phyloP scores from a whole-genome alignment of 2,113 vertebrate genomes.

The Mesoclemmys tuberculata region DNA sequence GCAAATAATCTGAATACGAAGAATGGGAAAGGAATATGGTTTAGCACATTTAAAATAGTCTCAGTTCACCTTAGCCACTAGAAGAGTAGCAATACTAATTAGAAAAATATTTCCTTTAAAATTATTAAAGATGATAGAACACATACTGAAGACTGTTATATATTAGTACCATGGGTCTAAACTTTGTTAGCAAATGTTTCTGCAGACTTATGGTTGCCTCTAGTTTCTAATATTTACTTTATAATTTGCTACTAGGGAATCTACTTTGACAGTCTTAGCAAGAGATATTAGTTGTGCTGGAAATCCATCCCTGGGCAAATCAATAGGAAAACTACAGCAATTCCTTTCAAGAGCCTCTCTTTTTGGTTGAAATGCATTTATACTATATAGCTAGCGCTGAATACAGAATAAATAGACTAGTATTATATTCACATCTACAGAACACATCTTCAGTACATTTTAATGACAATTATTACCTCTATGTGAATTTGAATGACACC shows the following conservation, averaged over 20 bases:
- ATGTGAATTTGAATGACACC: background rate
- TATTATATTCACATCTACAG: background rate
- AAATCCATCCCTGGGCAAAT: background rate
- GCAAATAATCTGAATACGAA: background rate
- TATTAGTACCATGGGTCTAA: slow-evolving; percentile 14
- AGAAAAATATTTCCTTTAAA: slow-evolving; percentile 36
- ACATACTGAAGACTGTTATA: background rate
- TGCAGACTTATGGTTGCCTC: slow-evolving; percentile 41
- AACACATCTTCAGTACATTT: background rate
- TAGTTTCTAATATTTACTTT: slow-evolving; percentile 26
- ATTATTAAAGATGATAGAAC: background rate
- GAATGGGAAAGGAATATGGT: background rate
- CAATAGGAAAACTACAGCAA: background rate
- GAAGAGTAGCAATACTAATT: slow-evolving; percentile 7
- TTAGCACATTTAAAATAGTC: background rate
- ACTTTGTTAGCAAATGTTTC: slow-evolving; percentile 24
- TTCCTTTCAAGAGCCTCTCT: background rate
- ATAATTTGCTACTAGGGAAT: slow-evolving; percentile 22
- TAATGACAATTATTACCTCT: background rate
- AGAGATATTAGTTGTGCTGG: slow-evolving; percentile 38
- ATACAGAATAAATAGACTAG: background rate
- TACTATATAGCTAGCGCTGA: background rate
- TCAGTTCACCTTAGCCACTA: slow-evolving; percentile 6
- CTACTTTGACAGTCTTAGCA: background rate
- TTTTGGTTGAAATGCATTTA: background rate